phyloP scores from a whole-genome alignment of 2,797 vertebrate genomes.

The Hozukius guyotensis region DNA sequence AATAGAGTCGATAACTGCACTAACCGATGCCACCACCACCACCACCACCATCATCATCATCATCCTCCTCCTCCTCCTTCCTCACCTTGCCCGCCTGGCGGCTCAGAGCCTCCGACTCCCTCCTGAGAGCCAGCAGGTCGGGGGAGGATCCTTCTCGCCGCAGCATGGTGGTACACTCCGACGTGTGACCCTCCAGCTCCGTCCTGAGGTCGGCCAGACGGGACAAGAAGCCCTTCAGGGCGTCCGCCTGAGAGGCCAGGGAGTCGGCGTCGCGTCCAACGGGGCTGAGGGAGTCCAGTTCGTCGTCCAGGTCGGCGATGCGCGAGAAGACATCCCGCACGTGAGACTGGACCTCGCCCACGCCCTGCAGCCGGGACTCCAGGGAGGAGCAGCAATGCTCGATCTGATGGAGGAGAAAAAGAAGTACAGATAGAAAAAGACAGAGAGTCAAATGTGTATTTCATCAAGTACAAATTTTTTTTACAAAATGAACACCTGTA shows the following conservation, averaged over 20 bases:
- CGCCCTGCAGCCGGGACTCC: constrained; percentile 93
- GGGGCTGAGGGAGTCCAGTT: constrained; percentile 93
- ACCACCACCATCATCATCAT: too few relatives aligned
- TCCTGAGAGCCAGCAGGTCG: constrained; percentile 91
- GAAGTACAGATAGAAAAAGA: not conserved
- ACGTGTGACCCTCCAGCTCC: constrained; percentile 88
- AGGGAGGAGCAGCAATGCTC: constrained; percentile 88
- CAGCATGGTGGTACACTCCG: constrained; percentile 91
- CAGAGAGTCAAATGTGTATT: not conserved
- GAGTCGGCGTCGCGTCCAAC: constrained; percentile 92
- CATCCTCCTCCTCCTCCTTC: not conserved
- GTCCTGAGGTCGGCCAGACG: constrained; percentile 83
- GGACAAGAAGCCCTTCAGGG: constrained; percentile 86
- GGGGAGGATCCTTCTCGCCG: constrained; percentile 92
- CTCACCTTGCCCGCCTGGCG: constrained; percentile 91
- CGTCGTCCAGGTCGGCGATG: constrained; percentile 93
- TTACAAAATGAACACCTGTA: not conserved
- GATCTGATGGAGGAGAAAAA: constrained; percentile 64
- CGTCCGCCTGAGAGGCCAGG: constrained; percentile 93
- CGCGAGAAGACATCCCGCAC: constrained; percentile 96
- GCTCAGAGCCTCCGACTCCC: constrained; percentile 92
- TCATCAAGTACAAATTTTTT: not conserved
- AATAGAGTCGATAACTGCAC: not conserved
- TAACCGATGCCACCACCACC: not conserved
- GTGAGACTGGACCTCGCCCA: constrained; percentile 90